Percentiles rank a stretch among this genome's conserved stretches.
Evolutionary conservation across 2,888 invertebrate species (phyloP).

Genomic region (Drosophila picticornis): DNA sequence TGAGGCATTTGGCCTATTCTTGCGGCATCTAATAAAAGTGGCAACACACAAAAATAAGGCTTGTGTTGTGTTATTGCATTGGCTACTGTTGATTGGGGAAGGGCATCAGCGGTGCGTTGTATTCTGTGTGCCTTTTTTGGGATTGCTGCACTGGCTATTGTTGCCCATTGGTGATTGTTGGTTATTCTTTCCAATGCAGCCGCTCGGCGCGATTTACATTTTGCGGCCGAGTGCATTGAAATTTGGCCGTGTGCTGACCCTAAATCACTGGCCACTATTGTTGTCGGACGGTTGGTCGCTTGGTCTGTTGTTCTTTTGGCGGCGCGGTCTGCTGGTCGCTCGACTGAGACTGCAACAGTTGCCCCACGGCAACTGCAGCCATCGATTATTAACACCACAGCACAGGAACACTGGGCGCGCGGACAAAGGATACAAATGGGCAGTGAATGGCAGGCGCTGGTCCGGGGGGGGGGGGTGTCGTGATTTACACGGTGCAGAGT

Average conservation of each 20-base stretch:
- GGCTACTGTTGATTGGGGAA: background rate
- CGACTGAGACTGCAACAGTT: slow-evolving; percentile 52
- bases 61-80: background rate
- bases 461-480: background rate
- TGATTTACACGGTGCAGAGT: slow-evolving; percentile 37
- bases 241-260: slow-evolving; percentile 68
- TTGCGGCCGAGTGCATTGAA: slow-evolving; percentile 64
- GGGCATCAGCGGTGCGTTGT: slow-evolving; percentile 10
- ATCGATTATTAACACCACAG: slow-evolving; percentile 68
- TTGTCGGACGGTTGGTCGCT: background rate
- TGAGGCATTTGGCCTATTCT: background rate
- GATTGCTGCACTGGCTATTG: slow-evolving; percentile 23
- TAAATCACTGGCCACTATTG: slow-evolving; percentile 63
- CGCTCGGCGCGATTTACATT: slow-evolving; percentile 47
- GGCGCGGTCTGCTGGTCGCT: background rate
- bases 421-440: slow-evolving; percentile 11
- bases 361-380: slow-evolving; percentile 53
- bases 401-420: background rate
- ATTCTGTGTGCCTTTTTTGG: background rate
- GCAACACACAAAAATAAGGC: background rate
- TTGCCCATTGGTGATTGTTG: slow-evolving; percentile 22
- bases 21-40: background rate
- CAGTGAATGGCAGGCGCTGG: background rate
- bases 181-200: slow-evolving; percentile 26
- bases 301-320: slow-evolving; percentile 6